phyloP scores from a whole-genome alignment of 1,140 invertebrate species.

The Calephelis virginiensis region DNA sequence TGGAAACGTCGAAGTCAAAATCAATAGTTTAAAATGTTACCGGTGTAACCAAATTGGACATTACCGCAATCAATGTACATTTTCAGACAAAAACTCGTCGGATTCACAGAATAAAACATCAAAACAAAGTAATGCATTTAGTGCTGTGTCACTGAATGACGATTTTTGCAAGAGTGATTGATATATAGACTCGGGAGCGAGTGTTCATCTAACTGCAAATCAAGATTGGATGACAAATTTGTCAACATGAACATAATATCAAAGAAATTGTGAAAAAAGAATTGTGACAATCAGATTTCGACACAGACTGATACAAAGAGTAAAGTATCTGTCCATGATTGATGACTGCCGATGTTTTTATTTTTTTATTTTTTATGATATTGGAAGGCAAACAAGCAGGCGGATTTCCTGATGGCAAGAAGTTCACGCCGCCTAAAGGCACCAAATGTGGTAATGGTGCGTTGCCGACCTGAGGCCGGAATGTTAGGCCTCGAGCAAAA shows the following conservation, averaged over 20 bases:
- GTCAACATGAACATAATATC: slow-evolving; percentile 11
- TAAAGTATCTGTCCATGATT: too few species aligned
- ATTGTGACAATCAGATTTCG: slow-evolving; percentile 33
- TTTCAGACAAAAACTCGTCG: slow-evolving; percentile 24
- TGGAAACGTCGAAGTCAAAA: slow-evolving; percentile 28
- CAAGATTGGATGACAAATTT: slow-evolving; percentile 34
- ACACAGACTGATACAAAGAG: too few species aligned
- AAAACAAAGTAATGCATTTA: slow-evolving; percentile 19
- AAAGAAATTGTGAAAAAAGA: slow-evolving; percentile 40
- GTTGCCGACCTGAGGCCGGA: too few species aligned
- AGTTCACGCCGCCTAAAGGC: too few species aligned
- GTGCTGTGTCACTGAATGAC: slow-evolving; percentile 35
- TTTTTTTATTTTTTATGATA: too few species aligned
- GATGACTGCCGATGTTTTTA: too few species aligned
- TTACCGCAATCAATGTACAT: too few species aligned
- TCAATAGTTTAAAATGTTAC: slow-evolving; percentile 35
- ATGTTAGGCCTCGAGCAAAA: too few species aligned
- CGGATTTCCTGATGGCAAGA: too few species aligned
- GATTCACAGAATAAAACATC: slow-evolving; percentile 9
- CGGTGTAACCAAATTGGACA: slow-evolving; percentile 38
- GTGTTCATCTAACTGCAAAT: slow-evolving; percentile 33
- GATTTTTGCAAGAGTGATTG: slow-evolving; percentile 35
- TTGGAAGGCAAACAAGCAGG: too few species aligned
- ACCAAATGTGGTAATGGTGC: too few species aligned
- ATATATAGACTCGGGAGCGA: slow-evolving; percentile 38